Percentiles rank a stretch among this genome's conserved stretches.
Conservation (phyloP, 2,888 invertebrate species). For the Anodontia alba region DNA sequence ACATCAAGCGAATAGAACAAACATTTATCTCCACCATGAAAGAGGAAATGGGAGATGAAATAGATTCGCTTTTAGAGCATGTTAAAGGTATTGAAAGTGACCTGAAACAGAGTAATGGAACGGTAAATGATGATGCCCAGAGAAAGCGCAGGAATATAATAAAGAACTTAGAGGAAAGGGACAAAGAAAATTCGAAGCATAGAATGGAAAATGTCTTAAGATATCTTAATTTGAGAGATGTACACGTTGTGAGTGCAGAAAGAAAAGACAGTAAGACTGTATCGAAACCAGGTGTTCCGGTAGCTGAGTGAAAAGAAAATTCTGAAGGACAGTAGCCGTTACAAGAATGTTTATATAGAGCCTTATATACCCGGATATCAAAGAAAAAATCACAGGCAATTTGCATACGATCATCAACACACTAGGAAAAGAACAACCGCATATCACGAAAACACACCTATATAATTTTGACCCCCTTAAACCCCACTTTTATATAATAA, state of each 20-base stretch:
- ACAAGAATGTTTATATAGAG: no score
- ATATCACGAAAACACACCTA: no score
- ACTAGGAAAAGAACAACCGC: no score
- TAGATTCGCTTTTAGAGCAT: background rate
- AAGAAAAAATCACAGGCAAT: no score
- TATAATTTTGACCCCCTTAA: no score
- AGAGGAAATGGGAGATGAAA: background rate
- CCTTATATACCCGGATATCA: no score
- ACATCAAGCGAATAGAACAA: background rate
- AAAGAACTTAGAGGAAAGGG: constrained; percentile 2
- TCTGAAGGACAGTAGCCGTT: no score
- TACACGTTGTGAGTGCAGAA: background rate
- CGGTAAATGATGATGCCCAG: background rate
- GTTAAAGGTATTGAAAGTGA: background rate
- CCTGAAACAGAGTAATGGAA: background rate
- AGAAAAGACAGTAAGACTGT: no score
- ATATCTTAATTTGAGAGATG: background rate
- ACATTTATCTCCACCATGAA: background rate
- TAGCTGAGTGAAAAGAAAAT: no score
- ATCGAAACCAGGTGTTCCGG: no score
- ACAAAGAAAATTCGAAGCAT: background rate
- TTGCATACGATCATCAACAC: no score
- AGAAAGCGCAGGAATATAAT: background rate
- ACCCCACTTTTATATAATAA: no score
- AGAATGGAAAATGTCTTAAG: background rate